Percentiles rank a stretch among this genome's conserved stretches.
These are phyloP conservation scores for Hololepta plana DNA, from an alignment of 2,888 invertebrate genomes.

Conservation along the genomic window DNA sequence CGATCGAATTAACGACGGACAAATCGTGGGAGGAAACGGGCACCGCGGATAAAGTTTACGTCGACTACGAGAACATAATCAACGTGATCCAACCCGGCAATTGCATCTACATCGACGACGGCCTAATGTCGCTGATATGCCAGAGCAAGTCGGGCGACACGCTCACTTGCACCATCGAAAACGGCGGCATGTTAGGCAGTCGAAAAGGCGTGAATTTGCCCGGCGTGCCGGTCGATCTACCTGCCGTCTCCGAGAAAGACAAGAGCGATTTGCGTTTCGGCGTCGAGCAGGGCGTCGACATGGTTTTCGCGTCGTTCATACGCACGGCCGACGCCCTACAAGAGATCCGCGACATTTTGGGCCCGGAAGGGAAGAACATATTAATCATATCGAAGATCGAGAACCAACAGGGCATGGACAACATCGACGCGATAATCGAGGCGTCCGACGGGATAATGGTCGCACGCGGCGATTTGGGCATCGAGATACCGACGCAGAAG, in stretches of 20 bases:
- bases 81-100: slow-evolving; percentile 77
- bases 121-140: slow-evolving; percentile 83
- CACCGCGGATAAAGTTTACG: slow-evolving; percentile 50
- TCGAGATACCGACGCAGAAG: slow-evolving; percentile 94
- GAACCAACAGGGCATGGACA: slow-evolving; percentile 91
- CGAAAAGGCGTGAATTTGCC: slow-evolving; percentile 95
- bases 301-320: slow-evolving; percentile 97
- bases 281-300: slow-evolving; percentile 82
- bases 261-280: slow-evolving; percentile 82
- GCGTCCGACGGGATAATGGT: slow-evolving; percentile 97
- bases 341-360: slow-evolving; percentile 56
- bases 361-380: slow-evolving; percentile 75
- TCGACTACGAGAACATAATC: slow-evolving; percentile 91
- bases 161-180: slow-evolving; percentile 74
- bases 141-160: slow-evolving; percentile 40
- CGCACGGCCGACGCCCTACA: slow-evolving; percentile 75
- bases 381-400: slow-evolving; percentile 96
- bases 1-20: slow-evolving; percentile 72
- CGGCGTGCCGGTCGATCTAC: slow-evolving; percentile 86
- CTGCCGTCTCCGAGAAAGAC: slow-evolving; percentile 95
- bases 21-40: slow-evolving; percentile 61
- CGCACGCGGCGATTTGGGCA: slow-evolving; percentile 93
- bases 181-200: slow-evolving; percentile 86
- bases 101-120: slow-evolving; percentile 87
- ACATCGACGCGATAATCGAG: slow-evolving; percentile 81